Percentiles rank a stretch among this genome's conserved stretches.
These are phyloP conservation scores for Nowickia ferox DNA, from an alignment of 2,888 invertebrate genomes.

Conservation along the genomic window DNA sequence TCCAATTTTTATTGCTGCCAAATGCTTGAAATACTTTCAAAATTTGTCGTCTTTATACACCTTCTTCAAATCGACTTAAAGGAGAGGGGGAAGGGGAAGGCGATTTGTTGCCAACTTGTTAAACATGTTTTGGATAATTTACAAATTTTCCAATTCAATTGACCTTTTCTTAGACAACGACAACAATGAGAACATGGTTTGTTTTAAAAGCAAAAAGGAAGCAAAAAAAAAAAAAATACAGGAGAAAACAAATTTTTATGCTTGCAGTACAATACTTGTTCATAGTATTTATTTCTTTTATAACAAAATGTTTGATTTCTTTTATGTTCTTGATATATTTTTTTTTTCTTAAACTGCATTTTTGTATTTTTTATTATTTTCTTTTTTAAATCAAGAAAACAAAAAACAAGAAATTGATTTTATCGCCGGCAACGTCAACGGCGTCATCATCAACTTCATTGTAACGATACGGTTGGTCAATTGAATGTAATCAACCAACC, in stretches of 20 bases:
- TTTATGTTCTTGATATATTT: slow-evolving; percentile 33
- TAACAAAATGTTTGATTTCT: slow-evolving; percentile 61
- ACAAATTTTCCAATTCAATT: slow-evolving; percentile 71
- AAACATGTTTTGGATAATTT: slow-evolving; percentile 63
- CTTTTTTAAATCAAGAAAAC: background rate
- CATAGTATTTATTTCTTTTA: slow-evolving; percentile 44
- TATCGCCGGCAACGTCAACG: slow-evolving; percentile 49
- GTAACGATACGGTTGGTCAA: slow-evolving; percentile 66
- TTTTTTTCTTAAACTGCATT: slow-evolving; percentile 5
- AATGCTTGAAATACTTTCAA: too few relatives aligned
- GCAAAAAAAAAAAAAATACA: background rate
- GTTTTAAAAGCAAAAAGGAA: slow-evolving; percentile 42
- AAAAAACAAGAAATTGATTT: slow-evolving; percentile 41
- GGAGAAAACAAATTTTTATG: background rate
- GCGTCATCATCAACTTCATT: slow-evolving; percentile 56
- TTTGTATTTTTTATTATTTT: background rate
- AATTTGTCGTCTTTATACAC: too few relatives aligned
- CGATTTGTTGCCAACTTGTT: slow-evolving; percentile 49
- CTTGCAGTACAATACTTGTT: slow-evolving; percentile 38
- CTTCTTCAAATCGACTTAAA: too few relatives aligned
- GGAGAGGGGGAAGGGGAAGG: too few relatives aligned
- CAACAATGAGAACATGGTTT: slow-evolving; percentile 45
- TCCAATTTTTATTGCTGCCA: too few relatives aligned
- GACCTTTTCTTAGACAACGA: slow-evolving; percentile 65
- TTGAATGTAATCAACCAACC: slow-evolving; percentile 59